Percentiles rank a stretch among this genome's conserved stretches.
Conservation (phyloP, 2,888 invertebrate genomes). For the Eustalomyia histrio region DNA sequence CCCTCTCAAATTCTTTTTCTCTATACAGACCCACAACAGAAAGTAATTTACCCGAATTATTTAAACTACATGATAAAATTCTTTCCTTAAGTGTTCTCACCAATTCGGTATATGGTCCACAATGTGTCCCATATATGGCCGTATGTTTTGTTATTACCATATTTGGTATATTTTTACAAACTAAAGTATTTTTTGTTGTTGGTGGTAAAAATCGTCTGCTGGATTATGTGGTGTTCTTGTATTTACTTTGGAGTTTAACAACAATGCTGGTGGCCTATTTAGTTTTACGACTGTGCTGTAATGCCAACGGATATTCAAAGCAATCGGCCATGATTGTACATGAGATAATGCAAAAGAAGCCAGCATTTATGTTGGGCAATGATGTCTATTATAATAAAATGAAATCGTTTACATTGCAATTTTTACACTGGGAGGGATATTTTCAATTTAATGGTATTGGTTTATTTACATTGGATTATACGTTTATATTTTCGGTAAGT, state of each 20-base stretch:
- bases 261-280: conserved; percentile 76
- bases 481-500: conserved; percentile 79
- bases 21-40: conserved; percentile 73
- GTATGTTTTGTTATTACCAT: conserved; percentile 77
- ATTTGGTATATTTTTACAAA: conserved; percentile 77
- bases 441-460: conserved; percentile 79
- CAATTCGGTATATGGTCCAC: conserved; percentile 76
- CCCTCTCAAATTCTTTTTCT: too few relatives aligned
- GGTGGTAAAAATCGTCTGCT: conserved; percentile 73
- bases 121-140: conserved; percentile 77
- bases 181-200: conserved; percentile 77
- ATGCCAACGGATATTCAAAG: conserved; percentile 76
- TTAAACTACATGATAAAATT: conserved; percentile 77
- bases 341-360: conserved; percentile 79
- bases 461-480: conserved; percentile 78
- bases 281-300: conserved; percentile 76
- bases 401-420: conserved; percentile 79
- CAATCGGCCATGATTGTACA: conserved; percentile 79
- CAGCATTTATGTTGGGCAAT: conserved; percentile 78
- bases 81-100: conserved; percentile 75
- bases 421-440: conserved; percentile 78
- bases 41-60: conserved; percentile 75
- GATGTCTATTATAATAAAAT: conserved; percentile 79
- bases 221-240: conserved; percentile 75
- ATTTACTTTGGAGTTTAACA: conserved; percentile 75